A percentile compares a stretch with the other conserved stretches of the same genome.
phyloP scores from a whole-genome alignment of 1,140 invertebrate genomes.

The Pygmarrhopalites habei region DNA sequence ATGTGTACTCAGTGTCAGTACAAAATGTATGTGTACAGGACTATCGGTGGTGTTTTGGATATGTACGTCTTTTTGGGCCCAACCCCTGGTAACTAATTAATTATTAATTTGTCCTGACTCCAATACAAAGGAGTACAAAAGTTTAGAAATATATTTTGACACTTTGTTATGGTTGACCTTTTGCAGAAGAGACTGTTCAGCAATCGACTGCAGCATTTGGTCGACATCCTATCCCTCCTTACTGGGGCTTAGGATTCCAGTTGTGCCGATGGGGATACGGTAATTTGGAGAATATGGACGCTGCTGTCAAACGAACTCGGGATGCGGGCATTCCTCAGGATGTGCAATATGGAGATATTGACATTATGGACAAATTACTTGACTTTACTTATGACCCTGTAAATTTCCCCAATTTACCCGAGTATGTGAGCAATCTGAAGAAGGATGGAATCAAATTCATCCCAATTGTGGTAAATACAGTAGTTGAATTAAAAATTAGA shows the following conservation, averaged over 20 bases:
- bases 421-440: slow-evolving; percentile 62
- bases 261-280: slow-evolving; percentile 47
- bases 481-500: not conserved
- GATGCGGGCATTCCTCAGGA: slow-evolving; percentile 47
- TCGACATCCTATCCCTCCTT: slow-evolving; percentile 45
- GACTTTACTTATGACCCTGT: slow-evolving; percentile 74
- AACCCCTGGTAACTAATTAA: no score
- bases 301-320: slow-evolving; percentile 42
- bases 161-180: no score
- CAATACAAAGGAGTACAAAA: no score
- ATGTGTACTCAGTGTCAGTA: no score
- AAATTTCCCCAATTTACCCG: slow-evolving; percentile 59
- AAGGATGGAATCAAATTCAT: slow-evolving; percentile 44
- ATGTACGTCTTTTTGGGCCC: slow-evolving; percentile 49
- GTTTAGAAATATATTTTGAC: no score
- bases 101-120: no score
- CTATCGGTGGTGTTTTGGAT: slow-evolving; percentile 45
- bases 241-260: slow-evolving; percentile 46
- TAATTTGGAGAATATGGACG: slow-evolving; percentile 43
- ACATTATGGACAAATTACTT: slow-evolving; percentile 64
- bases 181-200: not conserved
- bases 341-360: slow-evolving; percentile 47
- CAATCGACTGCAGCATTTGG: slow-evolving; percentile 29
- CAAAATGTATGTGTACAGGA: no score
- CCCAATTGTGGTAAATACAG: slow-evolving; percentile 40